Evolutionary conservation across 2,797 vertebrate species (phyloP).

Genomic region (Hoplostethus mediterraneus): DNA sequence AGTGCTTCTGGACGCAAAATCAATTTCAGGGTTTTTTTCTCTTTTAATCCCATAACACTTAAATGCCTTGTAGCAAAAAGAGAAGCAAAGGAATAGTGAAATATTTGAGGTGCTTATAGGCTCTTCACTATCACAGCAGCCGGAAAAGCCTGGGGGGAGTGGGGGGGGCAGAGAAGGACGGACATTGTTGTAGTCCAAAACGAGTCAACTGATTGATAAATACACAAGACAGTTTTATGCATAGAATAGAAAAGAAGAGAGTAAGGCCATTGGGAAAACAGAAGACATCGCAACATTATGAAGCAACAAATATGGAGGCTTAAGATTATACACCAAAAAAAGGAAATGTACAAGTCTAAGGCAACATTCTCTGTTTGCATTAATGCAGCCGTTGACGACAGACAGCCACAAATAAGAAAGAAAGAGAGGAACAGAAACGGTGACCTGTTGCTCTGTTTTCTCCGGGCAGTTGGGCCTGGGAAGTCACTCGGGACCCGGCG

Average conservation of each 20-base stretch:
- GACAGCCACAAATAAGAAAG: constrained; percentile 52
- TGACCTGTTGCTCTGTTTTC: constrained; percentile 12
- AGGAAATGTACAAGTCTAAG: constrained; percentile 80
- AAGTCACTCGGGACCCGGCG: constrained; percentile 44
- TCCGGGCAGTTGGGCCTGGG: constrained; percentile 42
- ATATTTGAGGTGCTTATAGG: constrained; percentile 67
- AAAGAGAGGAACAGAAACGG: constrained; percentile 37
- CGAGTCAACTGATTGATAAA: constrained; percentile 72
- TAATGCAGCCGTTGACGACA: constrained; percentile 68
- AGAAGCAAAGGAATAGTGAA: constrained; percentile 71
- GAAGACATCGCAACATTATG: constrained; percentile 73
- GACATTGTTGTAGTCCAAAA: constrained; percentile 74
- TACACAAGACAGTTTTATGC: constrained; percentile 81
- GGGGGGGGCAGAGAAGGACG: constrained; percentile 59
- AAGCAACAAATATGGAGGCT: constrained; percentile 75
- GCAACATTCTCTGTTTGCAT: constrained; percentile 81
- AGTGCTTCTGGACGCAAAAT: constrained; percentile 73
- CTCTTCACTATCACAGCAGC: constrained; percentile 69
- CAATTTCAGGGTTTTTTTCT: constrained; percentile 36
- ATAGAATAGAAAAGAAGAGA: constrained; percentile 84
- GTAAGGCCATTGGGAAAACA: constrained; percentile 85
- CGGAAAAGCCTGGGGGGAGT: constrained; percentile 65
- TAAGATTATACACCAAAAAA: constrained; percentile 69
- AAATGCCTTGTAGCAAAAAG: constrained; percentile 68
- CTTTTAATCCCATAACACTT: constrained; percentile 57